Conservation (phyloP, 1,140 invertebrate genomes). For the Drosophila equinoxialis region DNA sequence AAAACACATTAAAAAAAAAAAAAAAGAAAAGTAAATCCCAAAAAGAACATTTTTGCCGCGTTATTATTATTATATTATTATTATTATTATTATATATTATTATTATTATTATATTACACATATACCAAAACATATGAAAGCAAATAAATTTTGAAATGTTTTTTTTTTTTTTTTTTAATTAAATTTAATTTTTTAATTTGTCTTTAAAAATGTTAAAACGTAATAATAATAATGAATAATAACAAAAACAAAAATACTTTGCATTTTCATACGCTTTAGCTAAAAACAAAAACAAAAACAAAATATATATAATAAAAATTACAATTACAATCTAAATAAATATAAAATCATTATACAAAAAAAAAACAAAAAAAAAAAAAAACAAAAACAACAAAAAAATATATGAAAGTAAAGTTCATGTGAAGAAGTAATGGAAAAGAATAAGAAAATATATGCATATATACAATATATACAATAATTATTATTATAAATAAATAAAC, state of each 20-base stretch:
- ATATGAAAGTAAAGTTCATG: conserved; percentile 6
- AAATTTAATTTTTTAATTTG: conserved; percentile 11
- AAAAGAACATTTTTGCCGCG: conserved; percentile 59
- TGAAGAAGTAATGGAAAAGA: background rate
- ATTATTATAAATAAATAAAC: conserved; percentile 38
- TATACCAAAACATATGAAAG: conserved; percentile 34
- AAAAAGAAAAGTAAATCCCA: conserved; percentile 35
- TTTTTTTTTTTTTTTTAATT: background rate
- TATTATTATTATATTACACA: conserved; percentile 7
- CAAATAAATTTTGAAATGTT: conserved; percentile 14
- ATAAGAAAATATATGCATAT: conserved; percentile 25
- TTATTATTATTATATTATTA: conserved; percentile 65
- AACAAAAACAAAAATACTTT: conserved; percentile 52
- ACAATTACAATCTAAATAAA: conserved; percentile 32
- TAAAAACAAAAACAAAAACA: conserved; percentile 37
- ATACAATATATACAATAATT: conserved; percentile 38
- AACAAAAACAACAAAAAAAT: conserved; percentile 19
- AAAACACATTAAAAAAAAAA: conserved; percentile 38
- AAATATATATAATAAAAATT: conserved; percentile 43
- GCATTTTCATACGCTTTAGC: conserved; percentile 80
- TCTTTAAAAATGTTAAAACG: conserved; percentile 12
- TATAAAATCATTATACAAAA: conserved; percentile 39
- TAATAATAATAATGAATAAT: conserved; percentile 5
- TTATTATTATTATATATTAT: conserved; percentile 22
- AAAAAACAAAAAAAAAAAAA: conserved; percentile 8